Conservation (phyloP, 1,140 invertebrate species). For the Microvelia longipes region DNA sequence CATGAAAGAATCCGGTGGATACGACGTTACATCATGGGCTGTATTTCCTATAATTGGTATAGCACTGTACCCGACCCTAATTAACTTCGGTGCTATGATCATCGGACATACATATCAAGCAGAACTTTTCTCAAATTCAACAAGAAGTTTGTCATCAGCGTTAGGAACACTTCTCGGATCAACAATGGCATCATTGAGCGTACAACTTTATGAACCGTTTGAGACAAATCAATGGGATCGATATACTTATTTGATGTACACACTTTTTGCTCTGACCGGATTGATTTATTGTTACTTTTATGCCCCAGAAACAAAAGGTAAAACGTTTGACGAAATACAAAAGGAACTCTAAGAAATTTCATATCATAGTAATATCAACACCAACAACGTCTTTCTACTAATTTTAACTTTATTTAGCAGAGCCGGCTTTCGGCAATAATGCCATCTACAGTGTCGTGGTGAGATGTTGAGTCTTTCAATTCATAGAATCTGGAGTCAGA, state of each 20-base stretch:
- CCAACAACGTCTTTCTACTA: too few species aligned
- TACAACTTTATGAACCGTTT: slow-evolving; percentile 17
- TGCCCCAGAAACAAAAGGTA: background rate
- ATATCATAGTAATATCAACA: too few species aligned
- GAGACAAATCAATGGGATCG: slow-evolving; percentile 5
- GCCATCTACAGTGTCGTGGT: too few species aligned
- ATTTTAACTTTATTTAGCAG: too few species aligned
- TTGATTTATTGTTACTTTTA: background rate
- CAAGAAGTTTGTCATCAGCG: slow-evolving; percentile 12
- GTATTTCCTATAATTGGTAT: slow-evolving; percentile 7
- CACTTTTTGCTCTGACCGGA: background rate
- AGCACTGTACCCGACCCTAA: slow-evolving; percentile 5
- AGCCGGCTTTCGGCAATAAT: too few species aligned
- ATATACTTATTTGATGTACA: slow-evolving; percentile 10
- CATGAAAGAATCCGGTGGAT: slow-evolving; percentile 30
- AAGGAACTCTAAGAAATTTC: background rate
- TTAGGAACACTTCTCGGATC: slow-evolving; percentile 16
- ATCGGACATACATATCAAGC: slow-evolving; percentile 12
- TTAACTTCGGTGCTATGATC: slow-evolving; percentile 11
- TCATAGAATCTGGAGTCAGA: too few species aligned
- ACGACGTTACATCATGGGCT: slow-evolving; percentile 15
- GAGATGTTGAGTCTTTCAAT: too few species aligned
- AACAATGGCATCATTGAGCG: slow-evolving; percentile 10
- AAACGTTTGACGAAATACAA: slow-evolving; percentile 3
- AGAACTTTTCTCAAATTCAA: slow-evolving; percentile 20